A percentile compares a stretch with the other conserved stretches of the same genome.
phyloP scores from a whole-genome alignment of 1,140 invertebrate genomes.

The Atta colombica region DNA sequence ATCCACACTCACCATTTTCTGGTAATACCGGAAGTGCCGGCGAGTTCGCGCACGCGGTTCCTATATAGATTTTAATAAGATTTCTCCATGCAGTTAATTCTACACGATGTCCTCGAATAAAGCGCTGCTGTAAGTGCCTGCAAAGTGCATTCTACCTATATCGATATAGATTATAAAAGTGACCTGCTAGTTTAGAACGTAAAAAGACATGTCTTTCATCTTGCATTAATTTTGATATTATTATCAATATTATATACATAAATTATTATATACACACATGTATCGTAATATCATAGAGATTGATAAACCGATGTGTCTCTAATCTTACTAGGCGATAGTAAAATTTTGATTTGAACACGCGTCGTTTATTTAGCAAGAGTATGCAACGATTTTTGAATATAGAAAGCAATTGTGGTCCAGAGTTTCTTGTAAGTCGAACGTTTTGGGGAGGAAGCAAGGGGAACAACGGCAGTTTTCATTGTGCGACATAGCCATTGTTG shows the following conservation, averaged over 20 bases:
- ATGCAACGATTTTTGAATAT: conserved; percentile 3
- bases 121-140: conserved; percentile 57
- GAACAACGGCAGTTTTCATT: conserved; percentile 44
- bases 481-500: conserved; percentile 44
- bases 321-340: neutral
- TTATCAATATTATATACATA: neutral
- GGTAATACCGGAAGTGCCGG: conserved; percentile 19
- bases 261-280: too few species aligned
- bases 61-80: conserved; percentile 78
- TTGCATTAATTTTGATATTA: neutral
- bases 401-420: conserved; percentile 20
- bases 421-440: conserved; percentile 57
- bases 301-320: neutral
- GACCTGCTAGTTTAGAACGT: neutral
- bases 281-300: neutral
- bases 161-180: conserved; percentile 6
- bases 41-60: conserved; percentile 6
- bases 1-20: conserved; percentile 64
- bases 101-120: conserved; percentile 61
- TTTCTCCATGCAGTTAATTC: conserved; percentile 75
- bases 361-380: conserved; percentile 1
- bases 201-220: neutral
- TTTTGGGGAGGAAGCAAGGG: conserved; percentile 12
- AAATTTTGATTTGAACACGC: neutral
- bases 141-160: conserved; percentile 62